phyloP scores from a whole-genome alignment of 2,113 vertebrate species.

The Mustela nigripes region DNA sequence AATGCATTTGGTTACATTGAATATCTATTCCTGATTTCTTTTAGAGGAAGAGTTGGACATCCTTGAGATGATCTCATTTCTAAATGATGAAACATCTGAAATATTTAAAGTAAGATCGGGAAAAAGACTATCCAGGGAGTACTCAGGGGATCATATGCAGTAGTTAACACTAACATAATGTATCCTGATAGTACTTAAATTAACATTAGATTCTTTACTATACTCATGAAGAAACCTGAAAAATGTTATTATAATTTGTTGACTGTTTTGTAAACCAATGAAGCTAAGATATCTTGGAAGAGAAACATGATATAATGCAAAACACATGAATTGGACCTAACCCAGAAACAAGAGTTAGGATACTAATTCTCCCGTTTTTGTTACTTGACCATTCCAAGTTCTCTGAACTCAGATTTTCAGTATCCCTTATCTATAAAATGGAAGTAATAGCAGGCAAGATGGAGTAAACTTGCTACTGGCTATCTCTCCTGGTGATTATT shows the following conservation, averaged over 20 bases:
- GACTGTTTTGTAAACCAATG: conserved; percentile 32
- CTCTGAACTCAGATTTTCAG: neutral
- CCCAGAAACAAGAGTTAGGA: conserved; percentile 26
- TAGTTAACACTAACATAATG: neutral
- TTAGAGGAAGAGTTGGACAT: conserved; percentile 37
- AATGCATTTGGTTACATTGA: conserved; percentile 5
- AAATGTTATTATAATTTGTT: neutral
- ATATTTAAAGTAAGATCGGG: neutral
- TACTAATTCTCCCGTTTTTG: conserved; percentile 25
- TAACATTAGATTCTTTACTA: neutral
- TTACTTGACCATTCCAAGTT: conserved; percentile 4
- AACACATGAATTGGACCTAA: neutral
- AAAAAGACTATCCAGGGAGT: neutral
- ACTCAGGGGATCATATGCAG: neutral
- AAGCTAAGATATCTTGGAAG: neutral
- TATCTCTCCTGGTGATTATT: neutral
- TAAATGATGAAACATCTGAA: conserved; percentile 47
- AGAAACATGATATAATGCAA: neutral
- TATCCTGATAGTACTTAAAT: neutral
- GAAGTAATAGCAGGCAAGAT: neutral
- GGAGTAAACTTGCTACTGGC: neutral
- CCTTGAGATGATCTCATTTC: conserved; percentile 10
- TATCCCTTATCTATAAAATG: neutral
- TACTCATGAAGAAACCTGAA: neutral
- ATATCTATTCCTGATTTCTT: neutral